Evolutionary conservation across 2,113 vertebrate genomes (phyloP).

Genomic region (Mormyrus iriodes): DNA sequence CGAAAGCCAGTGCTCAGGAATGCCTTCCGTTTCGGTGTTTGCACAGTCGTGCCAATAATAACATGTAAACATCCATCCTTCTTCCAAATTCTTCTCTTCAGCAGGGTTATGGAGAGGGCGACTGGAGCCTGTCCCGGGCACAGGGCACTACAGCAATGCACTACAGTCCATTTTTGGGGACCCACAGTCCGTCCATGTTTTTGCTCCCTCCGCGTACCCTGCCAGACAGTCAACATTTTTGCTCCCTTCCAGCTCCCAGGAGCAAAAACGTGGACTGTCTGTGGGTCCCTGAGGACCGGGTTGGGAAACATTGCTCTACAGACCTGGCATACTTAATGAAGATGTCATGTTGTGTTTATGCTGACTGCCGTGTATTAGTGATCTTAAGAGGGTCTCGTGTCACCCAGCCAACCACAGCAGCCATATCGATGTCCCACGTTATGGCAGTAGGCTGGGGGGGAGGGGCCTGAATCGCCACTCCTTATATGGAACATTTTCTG

Average conservation of each 20-base stretch:
- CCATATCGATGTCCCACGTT: not conserved
- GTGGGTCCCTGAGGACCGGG: not conserved
- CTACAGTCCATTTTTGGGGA: not conserved
- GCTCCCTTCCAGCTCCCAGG: too few species aligned
- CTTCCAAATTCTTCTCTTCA: not conserved
- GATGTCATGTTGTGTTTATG: not conserved
- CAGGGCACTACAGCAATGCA: not conserved
- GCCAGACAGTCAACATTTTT: not conserved
- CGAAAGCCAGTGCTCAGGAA: not conserved
- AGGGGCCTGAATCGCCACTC: too few species aligned
- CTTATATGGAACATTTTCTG: too few species aligned
- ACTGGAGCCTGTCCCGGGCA: not conserved
- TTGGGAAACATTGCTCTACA: not conserved
- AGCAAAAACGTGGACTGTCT: not conserved
- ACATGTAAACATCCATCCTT: not conserved
- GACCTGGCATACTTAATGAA: not conserved
- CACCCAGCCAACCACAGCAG: not conserved
- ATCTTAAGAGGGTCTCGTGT: not conserved
- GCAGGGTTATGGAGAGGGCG: not conserved
- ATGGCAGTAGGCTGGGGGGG: not conserved
- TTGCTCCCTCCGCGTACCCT: not conserved
- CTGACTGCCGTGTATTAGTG: not conserved
- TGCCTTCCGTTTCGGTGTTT: not conserved
- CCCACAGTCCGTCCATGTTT: not conserved
- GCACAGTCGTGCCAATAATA: not conserved